phyloP scores from a whole-genome alignment of 2,797 vertebrate species.

The Odontamblyopus rebecca region DNA sequence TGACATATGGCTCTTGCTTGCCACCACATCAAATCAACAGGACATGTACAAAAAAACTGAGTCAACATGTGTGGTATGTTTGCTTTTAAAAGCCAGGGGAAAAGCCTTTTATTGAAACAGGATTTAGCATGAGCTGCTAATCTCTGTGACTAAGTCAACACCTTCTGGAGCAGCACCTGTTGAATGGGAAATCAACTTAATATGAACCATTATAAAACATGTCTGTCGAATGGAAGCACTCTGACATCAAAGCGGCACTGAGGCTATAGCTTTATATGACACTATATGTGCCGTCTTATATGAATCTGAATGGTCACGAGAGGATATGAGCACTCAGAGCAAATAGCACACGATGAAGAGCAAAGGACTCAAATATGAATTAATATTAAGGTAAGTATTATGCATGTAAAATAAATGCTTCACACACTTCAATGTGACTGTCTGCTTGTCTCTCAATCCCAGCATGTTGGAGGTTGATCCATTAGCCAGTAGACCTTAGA shows the following conservation, averaged over 20 bases:
- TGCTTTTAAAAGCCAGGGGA: background rate
- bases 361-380: background rate
- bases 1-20: background rate
- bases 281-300: background rate
- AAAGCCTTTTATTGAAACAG: constrained; percentile 14
- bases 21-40: background rate
- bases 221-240: background rate
- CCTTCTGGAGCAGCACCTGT: constrained; percentile 15
- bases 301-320: background rate
- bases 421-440: background rate
- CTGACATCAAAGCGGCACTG: constrained; percentile 3
- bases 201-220: constrained; percentile 1
- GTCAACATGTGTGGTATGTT: constrained; percentile 5
- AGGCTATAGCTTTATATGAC: background rate
- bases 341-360: background rate
- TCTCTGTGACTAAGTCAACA: constrained; percentile 20
- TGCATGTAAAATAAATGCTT: background rate
- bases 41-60: constrained; percentile 3
- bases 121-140: constrained; percentile 4
- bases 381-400: background rate
- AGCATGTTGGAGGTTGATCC: background rate
- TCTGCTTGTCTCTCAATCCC: background rate
- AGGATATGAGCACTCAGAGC: background rate
- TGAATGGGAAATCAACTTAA: constrained; percentile 7
- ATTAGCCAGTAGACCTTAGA: background rate